Percentiles rank a stretch among this genome's conserved stretches.
phyloP scores from a whole-genome alignment of 2,113 vertebrate species.

The Dipodomys merriami region DNA sequence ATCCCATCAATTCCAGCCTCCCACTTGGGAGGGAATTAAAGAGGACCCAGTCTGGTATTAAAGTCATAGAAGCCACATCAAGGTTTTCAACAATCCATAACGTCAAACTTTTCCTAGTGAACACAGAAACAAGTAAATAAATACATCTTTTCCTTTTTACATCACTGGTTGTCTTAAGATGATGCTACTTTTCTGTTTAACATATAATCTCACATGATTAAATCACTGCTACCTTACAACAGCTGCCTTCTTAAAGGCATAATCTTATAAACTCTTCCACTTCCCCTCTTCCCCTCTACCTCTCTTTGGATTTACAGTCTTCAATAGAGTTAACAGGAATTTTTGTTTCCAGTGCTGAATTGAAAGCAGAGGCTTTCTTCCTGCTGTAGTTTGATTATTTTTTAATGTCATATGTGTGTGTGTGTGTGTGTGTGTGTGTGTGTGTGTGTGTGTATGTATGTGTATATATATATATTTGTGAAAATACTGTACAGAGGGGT shows the following conservation, averaged over 20 bases:
- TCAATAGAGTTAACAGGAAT: background rate
- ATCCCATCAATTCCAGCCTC: background rate
- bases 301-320: background rate
- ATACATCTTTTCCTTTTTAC: background rate
- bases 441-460: no score
- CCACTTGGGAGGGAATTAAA: rapidly evolving
- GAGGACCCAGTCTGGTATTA: no score
- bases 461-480: no score
- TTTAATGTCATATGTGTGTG: no score
- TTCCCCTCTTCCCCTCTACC: background rate
- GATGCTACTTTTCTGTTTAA: background rate
- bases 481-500: no score
- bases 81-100: background rate
- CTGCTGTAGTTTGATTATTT: no score
- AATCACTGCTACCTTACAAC: background rate
- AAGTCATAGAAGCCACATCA: no score
- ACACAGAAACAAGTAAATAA: background rate
- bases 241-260: background rate
- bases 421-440: no score
- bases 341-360: no score
- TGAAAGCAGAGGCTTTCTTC: no score
- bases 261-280: background rate
- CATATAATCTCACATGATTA: background rate
- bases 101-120: background rate
- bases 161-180: background rate